Evolutionary conservation across 2,113 vertebrate genomes (phyloP), one percentile per base, ranked within the genome.

Genomic region (Anolis sagrei): DNA sequence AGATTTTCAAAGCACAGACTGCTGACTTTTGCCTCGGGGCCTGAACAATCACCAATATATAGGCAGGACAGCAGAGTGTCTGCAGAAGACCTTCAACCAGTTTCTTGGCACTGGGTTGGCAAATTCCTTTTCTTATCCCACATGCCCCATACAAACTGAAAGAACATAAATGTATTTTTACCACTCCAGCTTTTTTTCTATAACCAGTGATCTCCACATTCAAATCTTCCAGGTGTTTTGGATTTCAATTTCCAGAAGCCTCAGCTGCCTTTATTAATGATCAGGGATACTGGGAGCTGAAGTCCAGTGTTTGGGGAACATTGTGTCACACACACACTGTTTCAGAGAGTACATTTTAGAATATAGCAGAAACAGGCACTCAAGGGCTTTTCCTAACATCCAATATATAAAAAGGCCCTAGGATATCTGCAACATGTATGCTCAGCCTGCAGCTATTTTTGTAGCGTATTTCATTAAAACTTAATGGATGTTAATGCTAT

Each of bases 401-500:
- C 13, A n/a, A 23, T 79, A 11, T n/a, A 70, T 54, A 69, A 29
- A 21, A 77, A 77, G 19, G 8, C 62, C 29, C 29, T 2, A 4
- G 16, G 6, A 36, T 27, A 73, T 29, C 34, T 10, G 10, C 68
- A 85, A 16, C 11, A 49, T 66, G 13, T 49, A 76, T 16, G 23
- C 25, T 25, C 16, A 69, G 39, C 34, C 14, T 73, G 36, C 68
- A 27, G 51, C 49, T 73, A 73, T 73, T 72, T 5, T 74, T 72
- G 68, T 5, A 79, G 49, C n/a, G 39, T 25, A 49, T 72, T 79
- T 79, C 76, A 61, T 72, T 70, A 78, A 85, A 85, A 32, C 75
- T 54, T 68, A 36, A 49, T 29, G 34, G 70, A 72, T 32, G 18
- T 58, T 78, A 75, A 48, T 29, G 11, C 84, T 62, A 80, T 9